Evolutionary conservation across 2,797 vertebrate genomes (phyloP).

Genomic region (Aldrovandia affinis): DNA sequence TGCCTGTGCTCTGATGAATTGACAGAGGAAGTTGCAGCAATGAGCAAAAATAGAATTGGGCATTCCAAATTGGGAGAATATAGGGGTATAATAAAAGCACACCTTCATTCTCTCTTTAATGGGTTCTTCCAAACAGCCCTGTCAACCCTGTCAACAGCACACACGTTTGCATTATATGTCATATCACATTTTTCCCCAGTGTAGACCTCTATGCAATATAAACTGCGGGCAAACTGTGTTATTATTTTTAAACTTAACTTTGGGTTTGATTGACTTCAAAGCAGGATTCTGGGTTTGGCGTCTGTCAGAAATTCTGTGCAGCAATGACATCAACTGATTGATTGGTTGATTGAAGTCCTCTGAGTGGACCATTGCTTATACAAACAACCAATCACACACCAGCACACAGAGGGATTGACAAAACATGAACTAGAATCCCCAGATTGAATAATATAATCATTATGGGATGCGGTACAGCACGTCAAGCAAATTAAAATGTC

Average conservation of each 20-base stretch:
- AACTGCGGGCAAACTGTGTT: neutral
- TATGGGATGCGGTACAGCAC: neutral
- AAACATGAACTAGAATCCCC: neutral
- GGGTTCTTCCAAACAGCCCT: neutral
- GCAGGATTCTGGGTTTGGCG: neutral
- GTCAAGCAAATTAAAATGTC: slow-evolving; percentile 16
- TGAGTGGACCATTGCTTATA: neutral
- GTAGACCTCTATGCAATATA: neutral
- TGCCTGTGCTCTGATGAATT: too few species aligned
- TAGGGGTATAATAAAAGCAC: neutral
- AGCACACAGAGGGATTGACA: neutral
- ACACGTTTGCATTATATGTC: neutral
- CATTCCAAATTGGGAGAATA: too few species aligned
- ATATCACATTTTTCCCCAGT: too few species aligned
- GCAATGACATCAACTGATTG: neutral
- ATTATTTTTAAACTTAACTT: neutral
- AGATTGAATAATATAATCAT: neutral
- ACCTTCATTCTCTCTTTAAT: neutral
- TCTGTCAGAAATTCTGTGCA: neutral
- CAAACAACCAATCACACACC: neutral
- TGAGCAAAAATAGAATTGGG: too few species aligned
- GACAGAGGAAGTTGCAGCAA: too few species aligned
- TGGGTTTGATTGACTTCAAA: neutral
- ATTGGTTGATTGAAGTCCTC: neutral
- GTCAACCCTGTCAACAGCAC: too few species aligned